Evolutionary conservation across 1,140 invertebrate species (phyloP).

Genomic region (Coenobita brevimanus): DNA sequence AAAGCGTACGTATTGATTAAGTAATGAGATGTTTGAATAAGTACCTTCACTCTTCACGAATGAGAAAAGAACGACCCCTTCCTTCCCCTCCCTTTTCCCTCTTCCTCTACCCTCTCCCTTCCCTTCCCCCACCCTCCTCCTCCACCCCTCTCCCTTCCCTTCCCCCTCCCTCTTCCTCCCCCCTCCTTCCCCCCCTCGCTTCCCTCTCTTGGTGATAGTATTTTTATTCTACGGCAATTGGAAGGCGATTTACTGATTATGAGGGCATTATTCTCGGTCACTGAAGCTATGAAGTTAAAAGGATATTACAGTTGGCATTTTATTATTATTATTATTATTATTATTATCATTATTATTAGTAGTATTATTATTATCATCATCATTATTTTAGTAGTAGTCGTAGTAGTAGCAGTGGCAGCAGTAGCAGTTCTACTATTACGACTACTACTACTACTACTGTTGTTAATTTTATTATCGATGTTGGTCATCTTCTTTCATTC

Average conservation of each 20-base stretch:
- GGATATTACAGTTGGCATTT: background rate
- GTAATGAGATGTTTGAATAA: too few species aligned
- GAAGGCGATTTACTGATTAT: background rate
- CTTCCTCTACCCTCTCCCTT: background rate
- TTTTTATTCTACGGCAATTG: too few species aligned
- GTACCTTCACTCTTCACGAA: too few species aligned
- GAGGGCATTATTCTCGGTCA: background rate
- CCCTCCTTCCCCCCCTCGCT: background rate
- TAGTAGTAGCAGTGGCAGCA: too few species aligned
- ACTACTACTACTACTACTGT: conserved; percentile 4
- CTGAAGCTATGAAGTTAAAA: background rate
- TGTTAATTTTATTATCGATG: background rate
- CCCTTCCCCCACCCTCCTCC: background rate
- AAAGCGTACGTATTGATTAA: too few species aligned
- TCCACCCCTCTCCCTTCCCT: background rate
- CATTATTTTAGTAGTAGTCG: too few species aligned
- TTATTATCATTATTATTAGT: too few species aligned
- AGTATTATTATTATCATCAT: too few species aligned
- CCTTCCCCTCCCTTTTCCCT: too few species aligned
- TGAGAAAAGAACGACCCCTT: too few species aligned
- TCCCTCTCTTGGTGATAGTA: background rate
- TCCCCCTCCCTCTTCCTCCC: background rate
- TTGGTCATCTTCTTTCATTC: background rate
- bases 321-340: background rate
- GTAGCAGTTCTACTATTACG: too few species aligned